A percentile compares a stretch with the other conserved stretches of the same genome.
Evolutionary conservation across 2,888 invertebrate species (phyloP).

Genomic region (Cosmia pyralina): DNA sequence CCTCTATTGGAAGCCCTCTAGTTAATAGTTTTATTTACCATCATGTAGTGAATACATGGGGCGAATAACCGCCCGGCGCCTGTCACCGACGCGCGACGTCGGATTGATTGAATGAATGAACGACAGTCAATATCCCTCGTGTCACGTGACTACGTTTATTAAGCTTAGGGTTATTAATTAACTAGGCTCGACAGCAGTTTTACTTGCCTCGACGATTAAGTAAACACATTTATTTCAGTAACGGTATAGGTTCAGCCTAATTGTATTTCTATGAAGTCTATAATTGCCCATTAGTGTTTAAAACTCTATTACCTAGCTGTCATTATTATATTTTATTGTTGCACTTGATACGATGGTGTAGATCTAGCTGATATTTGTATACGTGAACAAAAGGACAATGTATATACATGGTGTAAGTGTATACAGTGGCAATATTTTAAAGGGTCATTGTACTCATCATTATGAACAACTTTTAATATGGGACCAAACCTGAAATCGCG

Average conservation of each 20-base stretch:
- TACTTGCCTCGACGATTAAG: conserved; percentile 10
- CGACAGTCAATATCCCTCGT: conserved; percentile 19
- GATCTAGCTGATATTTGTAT: background rate
- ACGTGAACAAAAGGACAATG: background rate
- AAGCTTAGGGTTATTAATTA: conserved; percentile 41
- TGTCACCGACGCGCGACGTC: conserved; percentile 3
- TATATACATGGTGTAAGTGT: too few species aligned
- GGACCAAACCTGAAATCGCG: too few species aligned
- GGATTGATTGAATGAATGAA: conserved; percentile 16
- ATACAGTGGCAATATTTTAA: too few species aligned
- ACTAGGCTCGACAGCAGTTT: conserved; percentile 9
- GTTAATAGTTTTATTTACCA: conserved; percentile 12
- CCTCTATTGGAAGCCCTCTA: background rate
- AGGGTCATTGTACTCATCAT: too few species aligned
- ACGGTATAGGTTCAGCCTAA: background rate
- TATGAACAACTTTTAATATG: too few species aligned
- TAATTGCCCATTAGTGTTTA: background rate
- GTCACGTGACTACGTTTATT: conserved; percentile 24
- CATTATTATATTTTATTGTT: conserved; percentile 18
- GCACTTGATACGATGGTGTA: conserved; percentile 5
- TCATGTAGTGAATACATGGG: conserved; percentile 8
- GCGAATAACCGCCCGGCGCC: conserved; percentile 14
- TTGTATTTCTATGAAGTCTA: background rate
- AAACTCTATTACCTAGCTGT: conserved; percentile 8
- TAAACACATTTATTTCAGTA: conserved; percentile 16